phyloP scores from a whole-genome alignment of 2,797 vertebrate genomes.

The Danionella dracula region DNA sequence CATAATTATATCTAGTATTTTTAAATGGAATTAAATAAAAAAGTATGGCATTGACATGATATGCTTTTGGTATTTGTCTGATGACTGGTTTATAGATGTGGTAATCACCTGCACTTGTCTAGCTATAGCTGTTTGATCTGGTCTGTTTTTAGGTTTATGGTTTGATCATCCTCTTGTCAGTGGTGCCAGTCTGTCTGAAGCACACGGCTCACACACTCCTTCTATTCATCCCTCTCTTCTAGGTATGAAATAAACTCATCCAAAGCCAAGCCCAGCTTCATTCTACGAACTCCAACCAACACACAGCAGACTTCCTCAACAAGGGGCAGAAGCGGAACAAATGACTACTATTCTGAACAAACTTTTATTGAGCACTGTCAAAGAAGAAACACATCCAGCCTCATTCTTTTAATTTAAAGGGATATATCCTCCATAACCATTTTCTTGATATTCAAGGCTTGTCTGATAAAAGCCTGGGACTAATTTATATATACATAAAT shows the following conservation, averaged over 20 bases:
- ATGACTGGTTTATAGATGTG: too few species aligned
- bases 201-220: slow-evolving; percentile 84
- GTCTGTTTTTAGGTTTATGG: slow-evolving; percentile 98
- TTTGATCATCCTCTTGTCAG: slow-evolving; percentile 94
- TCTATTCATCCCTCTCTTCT: slow-evolving; percentile 95
- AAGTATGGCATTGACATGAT: too few species aligned
- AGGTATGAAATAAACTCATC: slow-evolving; percentile 90
- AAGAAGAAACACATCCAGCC: slow-evolving; percentile 25
- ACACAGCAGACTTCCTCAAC: slow-evolving; percentile 75
- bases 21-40: too few species aligned
- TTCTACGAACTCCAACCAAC: slow-evolving; percentile 75
- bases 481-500: slow-evolving; percentile 37
- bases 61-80: too few species aligned
- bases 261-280: slow-evolving; percentile 82
- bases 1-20: too few species aligned
- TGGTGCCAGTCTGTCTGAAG: slow-evolving; percentile 96
- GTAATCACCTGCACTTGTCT: too few species aligned
- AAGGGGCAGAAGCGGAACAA: slow-evolving; percentile 65
- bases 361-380: slow-evolving; percentile 46
- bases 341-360: slow-evolving; percentile 60
- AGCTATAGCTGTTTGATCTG: slow-evolving; percentile 89
- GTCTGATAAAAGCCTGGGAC: slow-evolving; percentile 15
- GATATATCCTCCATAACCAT: slow-evolving; percentile 6
- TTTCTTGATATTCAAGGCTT: slow-evolving; percentile 43
- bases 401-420: slow-evolving; percentile 32